phyloP scores from a whole-genome alignment of 1,140 invertebrate species.

The Drosophila repleta region DNA sequence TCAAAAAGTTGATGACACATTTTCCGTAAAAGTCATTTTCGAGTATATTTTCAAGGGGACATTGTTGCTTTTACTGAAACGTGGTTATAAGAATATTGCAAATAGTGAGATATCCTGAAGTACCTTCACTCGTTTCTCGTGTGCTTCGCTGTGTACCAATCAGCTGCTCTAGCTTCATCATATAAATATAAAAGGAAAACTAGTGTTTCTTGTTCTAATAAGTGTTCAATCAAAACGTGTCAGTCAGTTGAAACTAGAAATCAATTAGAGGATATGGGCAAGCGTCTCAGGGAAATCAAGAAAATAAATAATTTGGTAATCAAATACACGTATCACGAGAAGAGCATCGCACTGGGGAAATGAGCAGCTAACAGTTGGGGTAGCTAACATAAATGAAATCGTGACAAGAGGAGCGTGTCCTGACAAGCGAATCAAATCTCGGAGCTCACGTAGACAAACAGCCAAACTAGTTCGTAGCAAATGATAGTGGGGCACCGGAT shows the following conservation, averaged over 20 bases:
- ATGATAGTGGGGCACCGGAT: conserved; percentile 44
- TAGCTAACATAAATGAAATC: conserved; percentile 41
- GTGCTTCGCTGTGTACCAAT: too few relatives aligned
- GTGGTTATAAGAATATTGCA: too few relatives aligned
- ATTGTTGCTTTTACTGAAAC: too few relatives aligned
- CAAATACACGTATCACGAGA: conserved; percentile 51
- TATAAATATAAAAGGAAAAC: too few relatives aligned
- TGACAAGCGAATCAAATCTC: conserved; percentile 45
- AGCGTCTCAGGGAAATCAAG: conserved; percentile 10
- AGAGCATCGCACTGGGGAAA: not conserved
- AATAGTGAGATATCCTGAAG: too few relatives aligned
- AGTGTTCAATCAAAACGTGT: conserved; percentile 27
- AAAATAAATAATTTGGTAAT: conserved; percentile 34
- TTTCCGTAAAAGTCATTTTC: too few relatives aligned
- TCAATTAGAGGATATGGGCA: conserved; percentile 54
- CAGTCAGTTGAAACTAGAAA: conserved; percentile 32
- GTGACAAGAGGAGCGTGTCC: conserved; percentile 32
- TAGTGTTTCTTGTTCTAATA: too few relatives aligned
- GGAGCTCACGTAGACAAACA: conserved; percentile 41
- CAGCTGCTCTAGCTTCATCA: too few relatives aligned
- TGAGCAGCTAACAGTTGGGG: not conserved
- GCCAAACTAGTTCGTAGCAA: conserved; percentile 8
- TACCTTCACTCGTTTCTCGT: too few relatives aligned
- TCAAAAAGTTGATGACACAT: too few relatives aligned
- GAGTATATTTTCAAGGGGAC: too few relatives aligned